A percentile compares a stretch with the other conserved stretches of the same genome.
Evolutionary conservation across 2,113 vertebrate species (phyloP).

Genomic region (Sinosuthora webbiana): DNA sequence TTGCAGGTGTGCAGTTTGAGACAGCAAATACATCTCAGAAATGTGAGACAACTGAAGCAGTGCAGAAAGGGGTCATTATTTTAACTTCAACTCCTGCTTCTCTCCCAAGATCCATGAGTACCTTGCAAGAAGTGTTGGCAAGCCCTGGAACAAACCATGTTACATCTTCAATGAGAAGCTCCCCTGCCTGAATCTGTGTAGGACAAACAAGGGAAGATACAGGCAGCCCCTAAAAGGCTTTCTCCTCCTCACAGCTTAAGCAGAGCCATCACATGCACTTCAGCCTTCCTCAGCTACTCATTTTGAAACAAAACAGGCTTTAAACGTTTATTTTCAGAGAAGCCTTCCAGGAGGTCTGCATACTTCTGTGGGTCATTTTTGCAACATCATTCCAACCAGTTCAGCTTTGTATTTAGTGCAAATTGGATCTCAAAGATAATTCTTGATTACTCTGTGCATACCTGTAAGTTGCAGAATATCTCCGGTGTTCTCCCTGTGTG

Average conservation of each 20-base stretch:
- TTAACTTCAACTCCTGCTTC: background rate
- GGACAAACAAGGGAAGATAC: background rate
- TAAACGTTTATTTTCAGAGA: background rate
- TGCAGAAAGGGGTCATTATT: background rate
- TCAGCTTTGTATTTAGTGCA: background rate
- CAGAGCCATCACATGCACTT: background rate
- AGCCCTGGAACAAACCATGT: background rate
- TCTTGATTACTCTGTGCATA: background rate
- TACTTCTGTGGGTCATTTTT: background rate
- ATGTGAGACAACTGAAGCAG: background rate
- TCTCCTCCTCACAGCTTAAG: background rate
- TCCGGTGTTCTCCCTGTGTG: background rate
- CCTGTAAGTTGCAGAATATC: background rate
- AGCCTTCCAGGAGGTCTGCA: background rate
- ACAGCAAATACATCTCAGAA: background rate
- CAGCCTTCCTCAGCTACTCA: background rate
- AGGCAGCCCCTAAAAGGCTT: background rate
- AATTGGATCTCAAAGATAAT: background rate
- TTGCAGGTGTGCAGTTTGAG: background rate
- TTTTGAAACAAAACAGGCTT: constrained; percentile 11
- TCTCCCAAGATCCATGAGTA: background rate
- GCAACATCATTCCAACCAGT: background rate
- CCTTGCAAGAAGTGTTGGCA: background rate
- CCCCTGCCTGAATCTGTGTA: background rate
- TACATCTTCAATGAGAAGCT: background rate